Evolutionary conservation across 1,140 invertebrate genomes (phyloP).

Genomic region (Conus ventricosus): DNA sequence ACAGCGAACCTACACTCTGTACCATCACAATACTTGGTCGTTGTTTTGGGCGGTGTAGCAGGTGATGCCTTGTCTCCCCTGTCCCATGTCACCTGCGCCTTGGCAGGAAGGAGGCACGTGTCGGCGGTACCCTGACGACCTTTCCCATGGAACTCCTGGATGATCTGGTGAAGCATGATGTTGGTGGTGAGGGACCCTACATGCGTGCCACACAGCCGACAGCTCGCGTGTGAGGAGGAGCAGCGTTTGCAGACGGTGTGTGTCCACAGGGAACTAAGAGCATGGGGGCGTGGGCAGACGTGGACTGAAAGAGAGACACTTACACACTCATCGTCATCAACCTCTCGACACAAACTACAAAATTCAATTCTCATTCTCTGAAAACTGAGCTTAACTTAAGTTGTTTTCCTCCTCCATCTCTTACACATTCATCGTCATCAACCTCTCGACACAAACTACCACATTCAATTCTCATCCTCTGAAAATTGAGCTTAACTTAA

Average conservation of each 20-base stretch:
- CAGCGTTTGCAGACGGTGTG: slow-evolving; percentile 57
- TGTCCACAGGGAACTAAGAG: slow-evolving; percentile 64
- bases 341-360: no score
- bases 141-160: slow-evolving; percentile 57
- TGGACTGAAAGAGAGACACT: not conserved
- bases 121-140: not conserved
- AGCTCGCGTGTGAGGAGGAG: slow-evolving; percentile 44
- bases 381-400: no score
- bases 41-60: slow-evolving; percentile 6
- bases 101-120: not conserved
- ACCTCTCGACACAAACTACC: no score
- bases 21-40: slow-evolving; percentile 83
- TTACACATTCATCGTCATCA: no score
- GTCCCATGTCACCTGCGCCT: not conserved
- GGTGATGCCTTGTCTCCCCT: no score
- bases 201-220: slow-evolving; percentile 54
- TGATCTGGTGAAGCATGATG: slow-evolving; percentile 64
- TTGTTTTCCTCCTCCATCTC: no score
- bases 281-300: slow-evolving; percentile 45
- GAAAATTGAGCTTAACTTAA: no score
- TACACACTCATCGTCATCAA: no score
- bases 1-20: no score
- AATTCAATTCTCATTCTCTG: no score
- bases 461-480: no score
- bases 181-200: slow-evolving; percentile 56